Evolutionary conservation across 1,140 invertebrate species (phyloP), one percentile per base, ranked within the genome.

Genomic region (Tribolium madens): DNA sequence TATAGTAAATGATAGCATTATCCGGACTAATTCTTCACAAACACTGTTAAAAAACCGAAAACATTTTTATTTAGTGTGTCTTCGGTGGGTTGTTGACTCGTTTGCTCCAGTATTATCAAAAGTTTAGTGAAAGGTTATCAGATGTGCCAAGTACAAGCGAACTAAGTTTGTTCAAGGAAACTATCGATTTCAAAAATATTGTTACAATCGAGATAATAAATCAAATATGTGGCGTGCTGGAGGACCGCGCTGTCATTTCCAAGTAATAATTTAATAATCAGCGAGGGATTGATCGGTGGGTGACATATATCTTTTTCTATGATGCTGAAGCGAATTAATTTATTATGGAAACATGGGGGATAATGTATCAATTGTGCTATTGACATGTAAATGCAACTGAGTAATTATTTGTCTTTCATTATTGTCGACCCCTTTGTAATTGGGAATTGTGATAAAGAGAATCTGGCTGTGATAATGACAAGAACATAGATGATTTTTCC

Each of bases 111-210:
- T 17, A 33, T 64, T 64, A 64, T 64, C 57, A 33, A 64, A 64
- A 33, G 21, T 64, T 33, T 13, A 57, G 17, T n/a, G 15, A 57
- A 33, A 33, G 57, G 57, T 64, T 64, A 64, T 64, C 57, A 33
- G 26, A 33, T 64, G 57, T 31, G 17, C 57, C 21, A 33, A 33
- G 52, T 18, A 57, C 36, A 7, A 42, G 36, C n/a, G 36, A 57
- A 57, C 52, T 42, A 42, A 42, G 36, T 42, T 42, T 42, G 36
- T 42, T 42, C 36, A 42, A 42, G 36, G 36, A 42, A 42, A 10
- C 36, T 42, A 42, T 42, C 36, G 36, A 42, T 42, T 26, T 42
- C 36, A 42, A 42, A 42, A 42, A 42, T 42, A n/a, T n/a, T n/a
- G 21, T 5, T 5, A 26, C 21, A 26, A 26, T 26, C 36, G 36